Percentiles rank a stretch among this genome's conserved stretches.
phyloP scores from a whole-genome alignment of 2,888 invertebrate genomes.

The Drosophila niveifrons region DNA sequence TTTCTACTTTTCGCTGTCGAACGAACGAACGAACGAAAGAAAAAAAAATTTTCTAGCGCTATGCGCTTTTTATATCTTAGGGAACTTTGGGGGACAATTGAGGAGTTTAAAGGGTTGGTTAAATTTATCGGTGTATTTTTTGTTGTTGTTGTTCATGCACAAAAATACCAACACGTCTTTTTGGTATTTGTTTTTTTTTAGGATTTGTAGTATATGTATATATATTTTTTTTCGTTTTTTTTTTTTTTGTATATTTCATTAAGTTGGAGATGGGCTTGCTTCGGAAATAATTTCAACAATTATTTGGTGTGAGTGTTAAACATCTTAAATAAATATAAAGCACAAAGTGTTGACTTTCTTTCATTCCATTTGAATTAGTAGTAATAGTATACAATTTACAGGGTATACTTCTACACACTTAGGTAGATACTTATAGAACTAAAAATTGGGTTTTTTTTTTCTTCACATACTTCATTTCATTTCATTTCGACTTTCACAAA shows the following conservation, averaged over 20 bases:
- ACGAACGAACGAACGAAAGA: background rate
- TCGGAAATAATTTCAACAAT: conserved; percentile 22
- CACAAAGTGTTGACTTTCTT: conserved; percentile 75
- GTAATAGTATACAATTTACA: conserved; percentile 35
- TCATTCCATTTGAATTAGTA: conserved; percentile 54
- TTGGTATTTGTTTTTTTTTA: conserved; percentile 23
- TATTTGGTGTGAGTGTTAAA: conserved; percentile 17
- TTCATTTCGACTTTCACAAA: conserved; percentile 3
- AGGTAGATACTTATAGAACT: conserved; percentile 29
- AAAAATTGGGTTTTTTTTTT: background rate
- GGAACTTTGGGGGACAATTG: conserved; percentile 1
- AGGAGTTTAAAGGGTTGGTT: conserved; percentile 10
- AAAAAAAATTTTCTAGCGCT: conserved; percentile 39
- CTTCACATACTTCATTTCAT: no score
- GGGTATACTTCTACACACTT: conserved; percentile 38
- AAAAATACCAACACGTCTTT: conserved; percentile 49
- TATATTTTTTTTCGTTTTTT: background rate
- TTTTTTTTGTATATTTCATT: conserved; percentile 25
- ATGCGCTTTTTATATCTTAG: conserved; percentile 36
- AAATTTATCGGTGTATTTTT: conserved; percentile 69
- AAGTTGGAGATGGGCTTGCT: conserved; percentile 22
- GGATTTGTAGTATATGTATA: conserved; percentile 3
- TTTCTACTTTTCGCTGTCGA: conserved; percentile 19
- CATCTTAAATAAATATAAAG: conserved; percentile 76
- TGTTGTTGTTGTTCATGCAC: conserved; percentile 37